A percentile compares a stretch with the other conserved stretches of the same genome.
phyloP scores from a whole-genome alignment of 2,797 vertebrate species.

The Apodemus agrarius region DNA sequence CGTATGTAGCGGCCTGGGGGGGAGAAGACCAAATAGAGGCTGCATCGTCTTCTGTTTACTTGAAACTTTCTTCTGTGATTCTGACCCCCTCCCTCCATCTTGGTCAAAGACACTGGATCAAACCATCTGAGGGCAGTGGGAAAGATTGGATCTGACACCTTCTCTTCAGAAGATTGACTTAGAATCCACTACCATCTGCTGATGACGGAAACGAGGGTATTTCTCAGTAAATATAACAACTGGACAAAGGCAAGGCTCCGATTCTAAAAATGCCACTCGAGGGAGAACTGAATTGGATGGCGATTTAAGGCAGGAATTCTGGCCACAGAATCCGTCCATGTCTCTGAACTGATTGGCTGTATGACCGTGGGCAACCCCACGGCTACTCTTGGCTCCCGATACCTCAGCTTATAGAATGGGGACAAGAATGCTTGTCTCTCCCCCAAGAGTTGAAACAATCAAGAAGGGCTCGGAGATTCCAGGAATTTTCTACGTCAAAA shows the following conservation, averaged over 20 bases:
- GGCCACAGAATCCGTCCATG: background rate
- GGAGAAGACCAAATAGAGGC: background rate
- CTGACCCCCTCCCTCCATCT: background rate
- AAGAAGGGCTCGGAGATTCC: background rate
- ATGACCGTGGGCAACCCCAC: background rate
- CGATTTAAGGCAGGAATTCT: background rate
- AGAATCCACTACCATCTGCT: background rate
- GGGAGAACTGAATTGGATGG: background rate
- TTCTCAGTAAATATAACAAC: conserved; percentile 12
- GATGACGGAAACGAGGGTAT: background rate
- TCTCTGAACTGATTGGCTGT: background rate
- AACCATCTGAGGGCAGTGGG: background rate
- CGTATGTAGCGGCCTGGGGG: conserved; percentile 94
- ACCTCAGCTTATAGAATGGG: background rate
- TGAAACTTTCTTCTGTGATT: background rate
- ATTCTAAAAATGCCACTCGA: background rate
- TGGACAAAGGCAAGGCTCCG: background rate
- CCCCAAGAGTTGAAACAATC: background rate
- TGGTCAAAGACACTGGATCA: background rate
- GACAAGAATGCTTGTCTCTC: background rate
- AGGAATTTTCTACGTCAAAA: background rate
- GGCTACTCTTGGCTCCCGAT: background rate
- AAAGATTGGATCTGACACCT: background rate
- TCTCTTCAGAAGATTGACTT: background rate
- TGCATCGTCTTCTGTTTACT: background rate